Evolutionary conservation across 2,888 invertebrate species (phyloP), one percentile per base, ranked within the genome.

Genomic region (Drosophila suboccidentalis): DNA sequence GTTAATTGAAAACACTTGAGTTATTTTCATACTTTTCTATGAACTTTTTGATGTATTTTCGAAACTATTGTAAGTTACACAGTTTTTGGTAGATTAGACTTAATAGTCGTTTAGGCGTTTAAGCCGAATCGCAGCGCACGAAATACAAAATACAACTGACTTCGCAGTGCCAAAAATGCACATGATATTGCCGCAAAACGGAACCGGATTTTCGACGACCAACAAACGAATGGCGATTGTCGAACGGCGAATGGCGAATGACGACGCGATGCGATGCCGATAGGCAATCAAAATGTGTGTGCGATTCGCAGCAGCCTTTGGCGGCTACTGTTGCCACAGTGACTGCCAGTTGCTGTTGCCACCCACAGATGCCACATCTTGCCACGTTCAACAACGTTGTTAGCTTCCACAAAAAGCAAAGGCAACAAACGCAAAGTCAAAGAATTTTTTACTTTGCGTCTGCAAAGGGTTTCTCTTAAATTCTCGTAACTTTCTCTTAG

Each of bases 111-210:
- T 11, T 26, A 47, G 19, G 59, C 46, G 51, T 8, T 34, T 43
- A 11, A 61, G 47, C 38, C 80, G 77, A 79, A 71, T 77, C 71
- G 79, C 64, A 71, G 46, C 67, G 74, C 68, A 71, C 82, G 80
- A 66, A 75, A 53, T 64, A 63, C 89, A 62, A 79, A 87, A 66
- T 68, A 62, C 74, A 87, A 86, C 85, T 86, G 87, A 79, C 57
- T 57, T 60, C 51, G 64, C 43, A 57, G 41, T 34, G 65, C 41
- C 58, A 65, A 68, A 67, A 55, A 54, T 75, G 57, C 65, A 66
- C 63, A 71, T 61, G 58, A 62, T 60, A 62, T 63, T 47, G 57
- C 39, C 57, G 34, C 22, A 47, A 15, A 15, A 39, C 58, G 36
- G 50, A 55, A 34, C 38, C 55, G 55, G 26, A 26, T 26, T 26